Base-by-base conservation (phyloP, 2,797 vertebrate genomes). In the Takifugu rubripes region DNA sequence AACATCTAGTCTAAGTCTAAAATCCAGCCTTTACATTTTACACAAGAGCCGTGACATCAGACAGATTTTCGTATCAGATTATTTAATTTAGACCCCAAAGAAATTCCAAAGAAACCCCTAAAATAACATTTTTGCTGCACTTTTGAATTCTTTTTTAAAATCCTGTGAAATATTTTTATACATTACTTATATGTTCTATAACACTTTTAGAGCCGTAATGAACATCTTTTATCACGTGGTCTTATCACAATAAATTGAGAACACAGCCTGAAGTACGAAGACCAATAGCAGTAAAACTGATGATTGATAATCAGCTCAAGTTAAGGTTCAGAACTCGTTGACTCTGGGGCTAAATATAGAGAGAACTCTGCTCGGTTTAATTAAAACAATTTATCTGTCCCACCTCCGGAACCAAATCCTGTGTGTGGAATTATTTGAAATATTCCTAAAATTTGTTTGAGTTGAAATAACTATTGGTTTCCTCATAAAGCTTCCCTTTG, bases 211-310 rank as follows among this genome's bases (percentile, higher is more conserved):
- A 49, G 46, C n/a, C 36, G 14, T 62, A 81, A 49, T 73, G 42
- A 25, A 6, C 25, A 8, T 52, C 48, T 56, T 76, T 48, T 67
- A 65, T 68, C 61, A 54, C 3, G 5, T 54, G 25, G 8, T 63
- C 80, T 84, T 87, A 84, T 84, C 73, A 50, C 44, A 62, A 54
- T 9, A 71, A 73, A 83, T 78, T 56, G 80, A 72, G 72, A 64
- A 64, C 70, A 49, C 15, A 46, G 49, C 55, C 52, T 55, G 66
- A 72, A 46, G 77, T 83, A 70, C 76, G 45, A 87, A 84, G 82
- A 84, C 66, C 75, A 71, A 33, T 60, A 54, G 72, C 75, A 74
- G 81, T 86, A 82, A 84, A 82, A 74, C 49, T 71, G 55, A 72
- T 80, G 54, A 72, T 60, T 71, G 71, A 79, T 81, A 79, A 87